These are phyloP conservation scores for Nerophis lumbriciformis DNA, from an alignment of 2,113 vertebrate genomes.

Conservation along the genomic window DNA sequence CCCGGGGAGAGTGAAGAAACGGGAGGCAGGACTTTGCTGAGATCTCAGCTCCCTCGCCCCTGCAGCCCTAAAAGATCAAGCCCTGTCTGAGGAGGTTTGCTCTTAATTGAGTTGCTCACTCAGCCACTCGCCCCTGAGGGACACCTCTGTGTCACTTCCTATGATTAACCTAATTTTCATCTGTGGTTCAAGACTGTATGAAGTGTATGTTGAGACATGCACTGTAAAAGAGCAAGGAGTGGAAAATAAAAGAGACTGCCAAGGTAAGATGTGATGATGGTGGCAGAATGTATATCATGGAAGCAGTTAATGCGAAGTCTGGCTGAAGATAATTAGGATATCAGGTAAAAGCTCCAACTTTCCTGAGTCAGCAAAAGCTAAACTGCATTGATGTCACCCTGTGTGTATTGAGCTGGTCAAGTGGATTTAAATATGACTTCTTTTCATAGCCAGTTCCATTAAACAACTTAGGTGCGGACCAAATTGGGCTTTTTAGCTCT, in stretches of 20 bases:
- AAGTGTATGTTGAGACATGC: slow-evolving; percentile 57
- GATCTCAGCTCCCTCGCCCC: slow-evolving; percentile 35
- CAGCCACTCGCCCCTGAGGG: slow-evolving; percentile 65
- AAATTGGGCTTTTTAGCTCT: slow-evolving; percentile 59
- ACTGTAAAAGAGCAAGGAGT: slow-evolving; percentile 53
- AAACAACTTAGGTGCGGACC: slow-evolving; percentile 40
- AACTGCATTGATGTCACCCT: slow-evolving; percentile 39
- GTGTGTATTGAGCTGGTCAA: slow-evolving; percentile 48
- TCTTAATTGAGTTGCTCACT: slow-evolving; percentile 77
- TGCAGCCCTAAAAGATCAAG: slow-evolving; percentile 44
- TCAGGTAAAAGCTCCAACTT: slow-evolving; percentile 45
- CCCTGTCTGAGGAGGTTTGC: slow-evolving; percentile 66
- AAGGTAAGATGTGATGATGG: slow-evolving; percentile 46
- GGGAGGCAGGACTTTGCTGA: slow-evolving; percentile 42
- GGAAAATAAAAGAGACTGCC: slow-evolving; percentile 25
- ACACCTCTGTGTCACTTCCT: slow-evolving; percentile 71
- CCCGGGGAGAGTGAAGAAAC: slow-evolving; percentile 47
- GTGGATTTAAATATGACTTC: slow-evolving; percentile 55
- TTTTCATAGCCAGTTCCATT: slow-evolving; percentile 56
- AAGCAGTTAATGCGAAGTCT: slow-evolving; percentile 30
- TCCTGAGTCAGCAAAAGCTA: slow-evolving; percentile 56
- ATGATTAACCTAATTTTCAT: slow-evolving; percentile 75
- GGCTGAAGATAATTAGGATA: slow-evolving; percentile 46
- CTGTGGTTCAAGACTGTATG: slow-evolving; percentile 53
- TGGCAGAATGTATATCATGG: slow-evolving; percentile 24